Evolutionary conservation across 1,140 invertebrate genomes (phyloP), one percentile per base, ranked within the genome.

Genomic region (Dendroctonus ponderosae): DNA sequence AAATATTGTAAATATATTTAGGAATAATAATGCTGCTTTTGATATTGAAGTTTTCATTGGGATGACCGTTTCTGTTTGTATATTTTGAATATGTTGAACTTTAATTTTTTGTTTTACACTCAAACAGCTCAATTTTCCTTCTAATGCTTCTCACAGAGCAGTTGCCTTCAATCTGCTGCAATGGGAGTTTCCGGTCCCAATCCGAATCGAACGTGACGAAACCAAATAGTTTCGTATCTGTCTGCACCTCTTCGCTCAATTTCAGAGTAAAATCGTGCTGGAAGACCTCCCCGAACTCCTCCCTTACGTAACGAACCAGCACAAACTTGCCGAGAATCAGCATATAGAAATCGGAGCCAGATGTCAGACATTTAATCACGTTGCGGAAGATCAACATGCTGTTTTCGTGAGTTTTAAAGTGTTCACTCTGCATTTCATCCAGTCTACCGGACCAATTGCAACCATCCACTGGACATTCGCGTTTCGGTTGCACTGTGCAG

Each of bases 291-390:
- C 66, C 66, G 9, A 68, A 26, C 66, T 68, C 57, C 37, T 62
- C 44, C 6, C 39, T 42, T 6, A 42, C 49, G 40, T 68, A 68
- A 11, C 37, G 37, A 11, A 68, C 66, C 44, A 52, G 41, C 44
- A 68, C 66, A 46, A 68, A 68, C 46, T 62, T 62, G 7, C 51
- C 60, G n/a, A 68, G 48, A 26, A 68, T 68, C 39, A 56, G 15
- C 52, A 68, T 14, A 44, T 61, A 68, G 43, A 62, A 68, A 5
- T 60, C 52, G 9, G 12, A 42, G 8, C 48, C 60, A 2, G 51
- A 58, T 15, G 62, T 53, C 8, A 62, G 7, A 26, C 58, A 62
- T 3, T 57, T 26, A 11, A 68, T 26, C 3, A 68, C 66, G 37
- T 68, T 68, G 11, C 66, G 15, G n/a, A 68, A 59, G 11, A 68